phyloP scores from a whole-genome alignment of 2,113 vertebrate species.

The Gymnarchus niloticus region DNA sequence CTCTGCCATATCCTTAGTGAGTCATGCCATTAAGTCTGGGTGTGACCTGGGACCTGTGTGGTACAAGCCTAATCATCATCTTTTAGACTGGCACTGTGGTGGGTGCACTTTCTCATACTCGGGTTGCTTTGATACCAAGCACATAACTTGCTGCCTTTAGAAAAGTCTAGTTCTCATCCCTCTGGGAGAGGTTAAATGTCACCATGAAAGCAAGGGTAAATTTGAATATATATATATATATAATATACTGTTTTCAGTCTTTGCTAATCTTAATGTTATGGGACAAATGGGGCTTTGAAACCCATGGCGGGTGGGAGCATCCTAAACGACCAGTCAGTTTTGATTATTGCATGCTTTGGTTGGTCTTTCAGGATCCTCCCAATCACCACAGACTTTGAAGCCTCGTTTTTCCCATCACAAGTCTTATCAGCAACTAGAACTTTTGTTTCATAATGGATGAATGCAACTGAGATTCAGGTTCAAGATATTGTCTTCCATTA shows the following conservation, averaged over 20 bases:
- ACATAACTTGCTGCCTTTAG: conserved; percentile 34
- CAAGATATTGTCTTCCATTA: neutral
- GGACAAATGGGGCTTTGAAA: no score
- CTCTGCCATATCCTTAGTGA: conserved; percentile 16
- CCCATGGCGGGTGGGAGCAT: no score
- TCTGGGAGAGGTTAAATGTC: neutral
- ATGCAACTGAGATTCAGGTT: neutral
- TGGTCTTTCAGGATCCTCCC: no score
- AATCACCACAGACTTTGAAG: no score
- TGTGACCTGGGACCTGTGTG: conserved; percentile 25
- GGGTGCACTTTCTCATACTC: neutral
- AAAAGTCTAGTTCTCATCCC: neutral
- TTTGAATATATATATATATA: neutral
- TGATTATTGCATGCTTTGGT: no score
- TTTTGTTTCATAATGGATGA: neutral
- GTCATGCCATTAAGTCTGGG: conserved; percentile 43
- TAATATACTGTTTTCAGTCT: no score
- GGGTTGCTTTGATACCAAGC: conserved; percentile 44
- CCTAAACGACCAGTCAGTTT: no score
- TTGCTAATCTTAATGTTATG: no score
- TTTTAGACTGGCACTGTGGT: conserved; percentile 1
- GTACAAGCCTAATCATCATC: conserved; percentile 15
- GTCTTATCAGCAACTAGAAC: no score
- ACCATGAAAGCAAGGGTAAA: no score
- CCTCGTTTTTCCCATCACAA: no score